Percentiles rank a stretch among this genome's conserved stretches.
Evolutionary conservation across 1,140 invertebrate species (phyloP).

Genomic region (Acromyrmex echinatior): DNA sequence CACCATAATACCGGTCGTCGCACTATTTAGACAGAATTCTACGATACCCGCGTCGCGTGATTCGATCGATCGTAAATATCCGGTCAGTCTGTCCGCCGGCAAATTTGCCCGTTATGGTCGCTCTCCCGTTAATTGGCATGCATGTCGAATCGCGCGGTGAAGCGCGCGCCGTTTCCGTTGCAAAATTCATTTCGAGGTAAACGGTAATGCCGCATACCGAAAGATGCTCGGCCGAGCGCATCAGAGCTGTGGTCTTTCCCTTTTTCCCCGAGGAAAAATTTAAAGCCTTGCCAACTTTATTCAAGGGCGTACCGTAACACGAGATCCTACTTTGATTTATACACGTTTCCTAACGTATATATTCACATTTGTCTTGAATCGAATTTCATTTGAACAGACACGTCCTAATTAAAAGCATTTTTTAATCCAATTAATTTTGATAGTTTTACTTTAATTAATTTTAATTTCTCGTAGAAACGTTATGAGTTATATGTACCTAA

Average conservation of each 20-base stretch:
- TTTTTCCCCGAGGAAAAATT: neutral
- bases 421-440: neutral
- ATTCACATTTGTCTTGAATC: neutral
- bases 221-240: constrained; percentile 46
- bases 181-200: constrained; percentile 73
- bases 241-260: constrained; percentile 24
- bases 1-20: neutral
- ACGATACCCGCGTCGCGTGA: neutral
- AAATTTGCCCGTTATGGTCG: constrained; percentile 53
- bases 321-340: neutral
- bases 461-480: neutral
- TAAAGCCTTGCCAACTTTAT: neutral
- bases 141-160: constrained; percentile 41
- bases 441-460: neutral
- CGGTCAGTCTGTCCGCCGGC: constrained; percentile 28
- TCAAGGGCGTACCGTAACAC: neutral
- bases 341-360: neutral
- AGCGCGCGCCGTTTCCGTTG: constrained; percentile 50
- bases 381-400: neutral
- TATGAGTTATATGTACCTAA: neutral
- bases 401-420: neutral
- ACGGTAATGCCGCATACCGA: constrained; percentile 75
- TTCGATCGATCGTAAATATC: constrained; percentile 56
- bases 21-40: constrained; percentile 40
- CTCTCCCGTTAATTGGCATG: constrained; percentile 64